Evolutionary conservation across 2,113 vertebrate species (phyloP), one percentile per base, ranked within the genome.

Genomic region (Austrofundulus limnaeus): DNA sequence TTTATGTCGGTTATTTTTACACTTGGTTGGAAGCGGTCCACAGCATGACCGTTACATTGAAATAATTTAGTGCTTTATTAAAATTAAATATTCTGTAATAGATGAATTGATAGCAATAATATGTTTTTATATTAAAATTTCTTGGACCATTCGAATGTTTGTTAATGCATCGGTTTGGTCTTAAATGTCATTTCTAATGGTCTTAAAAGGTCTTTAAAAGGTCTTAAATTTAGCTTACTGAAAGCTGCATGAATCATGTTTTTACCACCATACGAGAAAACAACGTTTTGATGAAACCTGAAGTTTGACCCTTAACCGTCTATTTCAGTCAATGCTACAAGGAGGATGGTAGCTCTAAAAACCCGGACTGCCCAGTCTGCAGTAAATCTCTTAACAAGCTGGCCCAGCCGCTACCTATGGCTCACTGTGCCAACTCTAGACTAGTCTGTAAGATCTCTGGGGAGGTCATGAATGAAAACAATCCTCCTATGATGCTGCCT

Each of bases 381-480:
- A 98, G 96, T 90, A 98, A 98, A 90, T 98, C 96, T 50, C 92
- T 99, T 78, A 99, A 99, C 91, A 98, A 98, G 89, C 84, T 99
- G 91, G 97, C 97, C 11, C 96, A 98, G 84, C 97, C 96, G 1
- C 92, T 99, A 43, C 97, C 97, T 14, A 99, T 99, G 97, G 97
- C 97, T 48, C 97, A 99, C 80, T 99, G 97, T 45, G 97, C 97
- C 91, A 99, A 99, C 90, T 99, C 97, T 45, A 94, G 97, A 74
- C 94, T 99, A 83, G 97, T 99, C 79, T 99, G 97, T 89, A 98
- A 98, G 92, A 98, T 99, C 89, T 99, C 97, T 0, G 97, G 97
- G 25, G 96, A 99, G 46, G 97, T 98, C 59, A 99, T 99, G 97
- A 99, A 99, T 8, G 97, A 99, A 92, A 99, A 99, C 92, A 99